Percentiles rank a stretch among this genome's conserved stretches.
Evolutionary conservation across 1,140 invertebrate species (phyloP).

Genomic region (Rhopalosiphum padi): DNA sequence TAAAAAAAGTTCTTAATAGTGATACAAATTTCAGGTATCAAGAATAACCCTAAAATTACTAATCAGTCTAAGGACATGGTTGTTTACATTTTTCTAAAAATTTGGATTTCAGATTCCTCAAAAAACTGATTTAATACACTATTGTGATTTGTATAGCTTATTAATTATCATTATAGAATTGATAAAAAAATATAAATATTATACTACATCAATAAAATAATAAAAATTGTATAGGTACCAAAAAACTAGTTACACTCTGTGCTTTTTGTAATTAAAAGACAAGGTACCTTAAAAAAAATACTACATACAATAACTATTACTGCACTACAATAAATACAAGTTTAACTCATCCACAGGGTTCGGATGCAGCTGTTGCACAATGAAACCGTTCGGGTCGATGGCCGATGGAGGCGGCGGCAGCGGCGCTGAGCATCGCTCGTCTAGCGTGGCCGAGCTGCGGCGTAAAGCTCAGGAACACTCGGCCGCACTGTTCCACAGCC

Average conservation of each 20-base stretch:
- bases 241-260: neutral
- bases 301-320: neutral
- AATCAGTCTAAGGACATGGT: neutral
- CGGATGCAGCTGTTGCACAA: conserved; percentile 80
- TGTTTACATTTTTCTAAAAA: neutral
- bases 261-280: neutral
- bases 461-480: conserved; percentile 91
- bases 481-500: conserved; percentile 78
- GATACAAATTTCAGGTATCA: neutral
- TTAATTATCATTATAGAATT: neutral
- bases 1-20: neutral
- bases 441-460: conserved; percentile 84
- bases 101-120: neutral
- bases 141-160: neutral
- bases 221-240: neutral
- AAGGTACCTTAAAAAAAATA: too few species aligned
- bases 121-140: neutral
- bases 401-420: conserved; percentile 55
- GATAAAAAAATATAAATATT: neutral
- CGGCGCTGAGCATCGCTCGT: conserved; percentile 70
- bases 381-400: conserved; percentile 67
- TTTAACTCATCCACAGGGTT: conserved; percentile 66
- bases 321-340: neutral
- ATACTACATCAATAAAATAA: neutral
- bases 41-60: neutral